phyloP scores from a whole-genome alignment of 53 echinoderm and acorn worm genomes.

The Patiria pectinifera region DNA sequence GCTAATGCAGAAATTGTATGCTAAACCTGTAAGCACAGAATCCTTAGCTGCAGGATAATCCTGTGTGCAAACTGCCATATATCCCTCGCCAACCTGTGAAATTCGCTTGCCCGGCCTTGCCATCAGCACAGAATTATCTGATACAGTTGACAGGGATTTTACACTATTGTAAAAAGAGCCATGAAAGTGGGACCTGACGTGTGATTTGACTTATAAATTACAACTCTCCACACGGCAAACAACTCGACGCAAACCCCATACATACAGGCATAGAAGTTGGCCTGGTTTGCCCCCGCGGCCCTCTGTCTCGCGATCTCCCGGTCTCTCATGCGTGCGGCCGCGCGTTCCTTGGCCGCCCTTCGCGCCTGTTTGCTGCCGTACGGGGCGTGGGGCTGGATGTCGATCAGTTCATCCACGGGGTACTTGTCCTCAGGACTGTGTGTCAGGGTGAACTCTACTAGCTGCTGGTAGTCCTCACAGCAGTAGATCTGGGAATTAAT shows the following conservation, averaged over 20 bases:
- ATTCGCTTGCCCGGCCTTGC: too few species aligned
- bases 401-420: slow-evolving; percentile 88
- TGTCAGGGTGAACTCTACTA: slow-evolving; percentile 90
- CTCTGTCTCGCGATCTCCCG: slow-evolving; percentile 91
- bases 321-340: slow-evolving; percentile 88
- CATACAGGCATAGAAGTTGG: slow-evolving; percentile 99
- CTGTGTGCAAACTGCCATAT: too few species aligned
- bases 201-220: too few species aligned
- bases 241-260: slow-evolving; percentile 7
- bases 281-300: slow-evolving; percentile 92
- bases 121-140: too few species aligned
- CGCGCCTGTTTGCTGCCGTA: slow-evolving; percentile 99
- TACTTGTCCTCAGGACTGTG: slow-evolving; percentile 76
- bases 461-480: slow-evolving; percentile 87
- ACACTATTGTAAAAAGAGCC: too few species aligned
- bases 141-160: too few species aligned
- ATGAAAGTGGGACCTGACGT: too few species aligned
- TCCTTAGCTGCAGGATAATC: too few species aligned
- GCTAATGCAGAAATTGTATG: too few species aligned
- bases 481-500: slow-evolving; percentile 82
- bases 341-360: slow-evolving; percentile 95
- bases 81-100: too few species aligned
- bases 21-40: too few species aligned
- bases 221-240: too few species aligned
- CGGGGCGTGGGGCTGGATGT: slow-evolving; percentile 95